Base-by-base conservation (phyloP, 1,140 invertebrate species). In the Cyclargus thomasi region DNA sequence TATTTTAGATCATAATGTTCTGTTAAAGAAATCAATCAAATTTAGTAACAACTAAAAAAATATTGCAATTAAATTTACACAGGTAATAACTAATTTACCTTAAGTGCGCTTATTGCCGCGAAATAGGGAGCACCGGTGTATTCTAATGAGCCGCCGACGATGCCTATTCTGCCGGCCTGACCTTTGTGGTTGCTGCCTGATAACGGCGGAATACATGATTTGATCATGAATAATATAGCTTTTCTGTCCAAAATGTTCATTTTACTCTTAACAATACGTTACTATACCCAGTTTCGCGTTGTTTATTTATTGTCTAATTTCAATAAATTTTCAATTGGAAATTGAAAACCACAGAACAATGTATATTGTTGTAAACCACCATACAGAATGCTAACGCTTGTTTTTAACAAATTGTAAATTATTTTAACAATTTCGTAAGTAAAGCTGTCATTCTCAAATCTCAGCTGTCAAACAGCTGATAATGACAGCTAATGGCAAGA, bases 61-160 rank as follows among this genome's bases (percentile, higher is more conserved):
- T n/a, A n/a, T n/a, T n/a, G n/a, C n/a, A n/a, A n/a, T n/a, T n/a
- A n/a, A n/a, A n/a, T n/a, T n/a, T n/a, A n/a, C n/a, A n/a, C n/a
- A n/a, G n/a, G n/a, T n/a, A n/a, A n/a, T n/a, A n/a, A 29, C 29
- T 29, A 0, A 72, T 73, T 74, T 68, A 91, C 90, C 92, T 95
- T 95, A 20, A 99, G 88, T 5, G 97, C 95, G 71, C 95, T 95
- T 77, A 99, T 98, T 1, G 96, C 97, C 17, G 97, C 94, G 92
- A 97, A 99, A 83, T 97, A 99, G 4, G 98, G 98, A 1, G 98
- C 98, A n/a, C 98, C 98, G 2, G 97, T 98, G 80, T 98, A 99
- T 90, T 99, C 97, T 47, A 94, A 83, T 62, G 95, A 97, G 0
- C 98, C 98, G 17, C 98, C 98, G 71, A 99, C 92, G 35, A 99